Evolutionary conservation across 2,888 invertebrate genomes (phyloP), one percentile per base, ranked within the genome.

Genomic region (Andrena chrysosceles): DNA sequence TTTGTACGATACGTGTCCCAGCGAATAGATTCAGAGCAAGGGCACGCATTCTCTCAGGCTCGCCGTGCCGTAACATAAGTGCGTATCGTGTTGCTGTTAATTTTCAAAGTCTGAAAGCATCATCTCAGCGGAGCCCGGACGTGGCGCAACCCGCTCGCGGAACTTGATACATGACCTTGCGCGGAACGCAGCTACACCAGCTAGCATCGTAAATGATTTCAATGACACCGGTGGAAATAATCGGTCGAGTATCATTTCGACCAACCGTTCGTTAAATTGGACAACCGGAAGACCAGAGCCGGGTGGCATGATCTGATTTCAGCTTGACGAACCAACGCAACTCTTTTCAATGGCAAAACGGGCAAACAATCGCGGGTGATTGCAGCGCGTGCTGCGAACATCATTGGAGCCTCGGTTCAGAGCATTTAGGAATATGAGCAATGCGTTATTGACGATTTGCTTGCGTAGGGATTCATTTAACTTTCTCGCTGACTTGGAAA

Each of bases 101-200:
- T 88, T 88, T 90, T 89, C 82, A 85, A 87, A 90, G 88, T 88
- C 88, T 83, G 78, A 80, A 88, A 87, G 84, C 81, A 78, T 85
- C 56, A 26, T 23, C 84, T 83, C 83, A n/a, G 20, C 87, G 69
- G 71, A 75, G 81, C 67, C 85, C 91, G 92, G 91, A 91, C 89
- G 84, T 91, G 90, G 89, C 89, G 90, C 86, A 90, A 89, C 88
- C 87, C 87, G 70, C 86, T 83, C 89, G 73, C 89, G 91, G 91
- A 93, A 93, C 93, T 92, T 92, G 93, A 93, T 92, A 91, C 93
- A 91, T 91, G 93, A 93, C 93, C 93, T 91, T 93, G 92, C 78
- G 8, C 77, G 54, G 87, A 84, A 73, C 80, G 71, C 64, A 66
- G 79, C 81, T 74, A 82, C 74, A 71, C 76, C 73, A 79, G 74